Percentiles rank a stretch among this genome's conserved stretches.
Conservation (phyloP, 53 echinoderm and acorn worm species). For the Echinarachnius parma region DNA sequence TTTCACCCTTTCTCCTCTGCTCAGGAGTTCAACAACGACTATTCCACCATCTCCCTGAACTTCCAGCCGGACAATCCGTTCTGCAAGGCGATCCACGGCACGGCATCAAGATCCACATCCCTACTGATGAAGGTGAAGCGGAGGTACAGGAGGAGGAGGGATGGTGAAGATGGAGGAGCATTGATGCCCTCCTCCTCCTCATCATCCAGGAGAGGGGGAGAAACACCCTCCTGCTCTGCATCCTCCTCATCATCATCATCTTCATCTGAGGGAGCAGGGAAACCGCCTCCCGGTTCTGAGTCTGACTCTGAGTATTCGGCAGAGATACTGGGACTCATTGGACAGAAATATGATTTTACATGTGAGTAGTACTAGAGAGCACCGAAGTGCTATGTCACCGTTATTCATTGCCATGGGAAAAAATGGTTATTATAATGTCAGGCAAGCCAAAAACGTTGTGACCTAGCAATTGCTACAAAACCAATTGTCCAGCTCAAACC, state of each 20-base stretch:
- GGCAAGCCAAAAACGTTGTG: no score
- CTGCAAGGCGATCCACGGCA: slow-evolving; percentile 14
- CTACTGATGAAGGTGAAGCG: slow-evolving; percentile 22
- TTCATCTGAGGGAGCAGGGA: neutral
- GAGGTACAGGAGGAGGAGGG: slow-evolving; percentile 6
- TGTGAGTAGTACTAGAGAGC: no score
- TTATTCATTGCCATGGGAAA: no score
- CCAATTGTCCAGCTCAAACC: no score
- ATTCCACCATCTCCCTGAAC: neutral
- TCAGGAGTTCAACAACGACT: slow-evolving; percentile 22
- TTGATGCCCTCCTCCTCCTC: no score
- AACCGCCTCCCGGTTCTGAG: neutral
- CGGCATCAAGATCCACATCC: slow-evolving; percentile 4
- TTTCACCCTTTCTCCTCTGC: no score
- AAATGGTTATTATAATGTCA: no score
- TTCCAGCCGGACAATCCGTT: slow-evolving; percentile 35
- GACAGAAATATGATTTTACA: slow-evolving; percentile 24
- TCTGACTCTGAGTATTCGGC: slow-evolving; percentile 7
- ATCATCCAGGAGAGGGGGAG: neutral
- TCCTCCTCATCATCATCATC: no score
- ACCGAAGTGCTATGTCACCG: no score
- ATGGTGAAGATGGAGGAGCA: neutral
- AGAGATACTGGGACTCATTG: slow-evolving; percentile 29
- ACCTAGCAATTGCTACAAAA: no score
- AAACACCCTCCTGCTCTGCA: neutral